phyloP scores from a whole-genome alignment of 2,888 invertebrate species.

The Tipula helvola region DNA sequence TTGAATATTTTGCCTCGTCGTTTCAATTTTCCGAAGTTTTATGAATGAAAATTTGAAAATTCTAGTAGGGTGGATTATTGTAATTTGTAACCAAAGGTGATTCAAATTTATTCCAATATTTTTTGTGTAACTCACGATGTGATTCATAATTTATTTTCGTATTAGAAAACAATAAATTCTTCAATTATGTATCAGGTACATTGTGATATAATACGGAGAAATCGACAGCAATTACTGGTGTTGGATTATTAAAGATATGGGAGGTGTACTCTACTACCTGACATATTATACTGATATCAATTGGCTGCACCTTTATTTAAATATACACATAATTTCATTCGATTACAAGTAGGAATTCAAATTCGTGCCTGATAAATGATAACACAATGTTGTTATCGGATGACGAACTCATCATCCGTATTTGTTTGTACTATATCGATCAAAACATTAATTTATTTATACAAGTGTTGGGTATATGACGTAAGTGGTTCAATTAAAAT shows the following conservation, averaged over 20 bases:
- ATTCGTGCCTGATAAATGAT: neutral
- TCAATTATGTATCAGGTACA: neutral
- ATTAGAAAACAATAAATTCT: neutral
- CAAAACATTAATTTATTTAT: neutral
- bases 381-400: neutral
- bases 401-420: neutral
- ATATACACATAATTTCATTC: neutral
- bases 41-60: neutral
- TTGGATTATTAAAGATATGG: neutral
- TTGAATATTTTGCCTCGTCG: neutral
- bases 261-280: neutral
- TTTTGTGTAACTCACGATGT: neutral
- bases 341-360: neutral
- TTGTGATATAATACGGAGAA: neutral
- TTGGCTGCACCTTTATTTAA: neutral
- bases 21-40: neutral
- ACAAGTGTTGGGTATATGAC: too few species aligned
- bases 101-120: neutral
- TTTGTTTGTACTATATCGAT: neutral
- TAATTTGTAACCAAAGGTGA: neutral
- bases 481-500: too few species aligned
- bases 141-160: neutral
- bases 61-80: neutral
- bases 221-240: neutral
- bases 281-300: neutral